phyloP scores from a whole-genome alignment of 2,797 vertebrate genomes.

The Trachurus trachurus region DNA sequence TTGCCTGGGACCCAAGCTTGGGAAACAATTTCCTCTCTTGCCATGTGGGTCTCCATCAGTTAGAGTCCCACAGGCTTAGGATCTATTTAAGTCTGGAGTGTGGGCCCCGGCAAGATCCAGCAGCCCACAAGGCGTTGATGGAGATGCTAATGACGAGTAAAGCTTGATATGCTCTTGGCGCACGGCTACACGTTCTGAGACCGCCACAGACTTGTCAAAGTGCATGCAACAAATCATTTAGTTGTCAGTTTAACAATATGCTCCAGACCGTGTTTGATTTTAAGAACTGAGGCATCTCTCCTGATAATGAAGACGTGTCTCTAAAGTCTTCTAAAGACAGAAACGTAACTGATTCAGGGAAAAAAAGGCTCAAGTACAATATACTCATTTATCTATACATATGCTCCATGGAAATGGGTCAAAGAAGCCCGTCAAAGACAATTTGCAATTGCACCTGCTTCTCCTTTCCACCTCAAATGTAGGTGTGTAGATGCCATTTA shows the following conservation, averaged over 20 bases:
- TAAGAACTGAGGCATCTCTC: neutral
- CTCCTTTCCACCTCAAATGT: too few species aligned
- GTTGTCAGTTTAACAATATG: conserved; percentile 12
- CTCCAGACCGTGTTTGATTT: neutral
- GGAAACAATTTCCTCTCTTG: conserved; percentile 18
- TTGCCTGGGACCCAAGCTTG: neutral
- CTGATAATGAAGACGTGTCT: neutral
- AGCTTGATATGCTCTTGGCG: conserved; percentile 23
- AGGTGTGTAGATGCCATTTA: too few species aligned
- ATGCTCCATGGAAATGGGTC: too few species aligned
- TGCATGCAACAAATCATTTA: conserved; percentile 28
- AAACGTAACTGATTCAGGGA: neutral
- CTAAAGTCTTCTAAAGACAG: neutral
- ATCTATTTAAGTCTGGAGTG: conserved; percentile 41
- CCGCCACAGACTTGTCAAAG: conserved; percentile 16
- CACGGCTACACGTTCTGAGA: conserved; percentile 11
- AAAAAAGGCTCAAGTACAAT: neutral
- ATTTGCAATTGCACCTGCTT: too few species aligned
- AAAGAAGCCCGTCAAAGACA: too few species aligned
- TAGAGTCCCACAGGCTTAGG: conserved; percentile 20
- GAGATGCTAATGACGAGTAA: conserved; percentile 35
- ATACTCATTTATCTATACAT: neutral
- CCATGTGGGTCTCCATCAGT: conserved; percentile 21
- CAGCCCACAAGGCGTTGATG: conserved; percentile 33
- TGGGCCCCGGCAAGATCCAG: conserved; percentile 14